A percentile compares a stretch with the other conserved stretches of the same genome.
Conservation (phyloP, 2,888 invertebrate species). For the Microctonus hyperodae region DNA sequence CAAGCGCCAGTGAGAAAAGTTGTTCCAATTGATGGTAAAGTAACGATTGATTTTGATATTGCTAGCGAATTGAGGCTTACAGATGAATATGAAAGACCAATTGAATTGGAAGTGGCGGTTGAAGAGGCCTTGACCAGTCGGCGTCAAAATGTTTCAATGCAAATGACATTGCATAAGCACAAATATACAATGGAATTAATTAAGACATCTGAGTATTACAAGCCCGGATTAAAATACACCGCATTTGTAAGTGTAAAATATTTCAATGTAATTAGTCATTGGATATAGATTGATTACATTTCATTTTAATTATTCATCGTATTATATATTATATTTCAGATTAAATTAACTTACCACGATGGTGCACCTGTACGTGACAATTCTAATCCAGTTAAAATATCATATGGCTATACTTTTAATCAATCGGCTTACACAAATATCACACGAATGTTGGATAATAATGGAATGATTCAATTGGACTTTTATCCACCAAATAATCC, state of each 20-base stretch:
- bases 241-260: conserved; percentile 72
- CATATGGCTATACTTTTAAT: conserved; percentile 70
- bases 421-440: conserved; percentile 66
- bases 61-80: conserved; percentile 74
- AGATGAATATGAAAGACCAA: conserved; percentile 81
- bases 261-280: neutral
- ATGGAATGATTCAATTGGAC: conserved; percentile 72
- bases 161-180: conserved; percentile 79
- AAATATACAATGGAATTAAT: conserved; percentile 79
- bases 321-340: conserved; percentile 58
- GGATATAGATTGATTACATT: neutral
- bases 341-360: conserved; percentile 77
- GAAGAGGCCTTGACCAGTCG: conserved; percentile 89
- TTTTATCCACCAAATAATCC: conserved; percentile 66
- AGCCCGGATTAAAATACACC: conserved; percentile 84
- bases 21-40: conserved; percentile 76
- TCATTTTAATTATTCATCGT: neutral
- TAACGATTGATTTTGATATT: conserved; percentile 80
- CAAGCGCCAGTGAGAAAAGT: conserved; percentile 67
- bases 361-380: conserved; percentile 71
- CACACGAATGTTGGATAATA: conserved; percentile 67
- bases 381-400: conserved; percentile 68
- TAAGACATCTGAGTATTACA: conserved; percentile 85
- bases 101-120: conserved; percentile 86
- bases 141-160: conserved; percentile 78